phyloP scores from a whole-genome alignment of 2,113 vertebrate genomes.

The Calidris pugnax region DNA sequence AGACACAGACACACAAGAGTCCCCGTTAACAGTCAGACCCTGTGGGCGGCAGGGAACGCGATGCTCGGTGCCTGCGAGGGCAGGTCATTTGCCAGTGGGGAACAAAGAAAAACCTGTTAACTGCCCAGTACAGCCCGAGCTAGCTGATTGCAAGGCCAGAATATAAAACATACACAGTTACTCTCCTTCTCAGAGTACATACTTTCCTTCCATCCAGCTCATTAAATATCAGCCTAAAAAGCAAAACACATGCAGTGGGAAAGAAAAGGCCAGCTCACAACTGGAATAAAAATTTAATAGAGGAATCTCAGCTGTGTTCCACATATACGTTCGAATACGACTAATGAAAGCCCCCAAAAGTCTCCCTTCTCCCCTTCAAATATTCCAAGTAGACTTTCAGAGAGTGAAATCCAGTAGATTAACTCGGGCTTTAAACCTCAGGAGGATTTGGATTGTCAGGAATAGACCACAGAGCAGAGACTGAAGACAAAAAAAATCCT shows the following conservation, averaged over 20 bases:
- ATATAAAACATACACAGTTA: not conserved
- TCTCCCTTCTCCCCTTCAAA: not conserved
- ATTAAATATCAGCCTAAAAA: not conserved
- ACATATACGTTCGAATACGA: not conserved
- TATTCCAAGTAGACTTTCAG: not conserved
- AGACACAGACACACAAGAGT: not conserved
- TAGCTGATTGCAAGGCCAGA: not conserved
- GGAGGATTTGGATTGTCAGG: not conserved
- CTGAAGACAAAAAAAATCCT: accelerated
- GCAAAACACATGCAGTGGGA: not conserved
- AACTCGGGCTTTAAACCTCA: not conserved
- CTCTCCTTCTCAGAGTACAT: not conserved
- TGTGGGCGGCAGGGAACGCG: accelerated
- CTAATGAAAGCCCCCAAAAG: not conserved
- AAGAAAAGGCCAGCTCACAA: not conserved
- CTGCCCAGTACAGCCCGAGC: not conserved
- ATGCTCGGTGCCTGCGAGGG: accelerated
- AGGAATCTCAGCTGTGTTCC: not conserved
- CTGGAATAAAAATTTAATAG: not conserved
- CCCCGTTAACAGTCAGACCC: not conserved
- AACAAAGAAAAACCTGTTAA: not conserved
- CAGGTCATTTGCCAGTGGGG: not conserved
- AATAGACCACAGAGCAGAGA: not conserved
- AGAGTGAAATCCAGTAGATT: not conserved
- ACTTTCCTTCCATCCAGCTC: not conserved